phyloP scores from a whole-genome alignment of 37 sponge, comb jelly and placozoan genomes.

The Aphrocallistes beatrix region DNA sequence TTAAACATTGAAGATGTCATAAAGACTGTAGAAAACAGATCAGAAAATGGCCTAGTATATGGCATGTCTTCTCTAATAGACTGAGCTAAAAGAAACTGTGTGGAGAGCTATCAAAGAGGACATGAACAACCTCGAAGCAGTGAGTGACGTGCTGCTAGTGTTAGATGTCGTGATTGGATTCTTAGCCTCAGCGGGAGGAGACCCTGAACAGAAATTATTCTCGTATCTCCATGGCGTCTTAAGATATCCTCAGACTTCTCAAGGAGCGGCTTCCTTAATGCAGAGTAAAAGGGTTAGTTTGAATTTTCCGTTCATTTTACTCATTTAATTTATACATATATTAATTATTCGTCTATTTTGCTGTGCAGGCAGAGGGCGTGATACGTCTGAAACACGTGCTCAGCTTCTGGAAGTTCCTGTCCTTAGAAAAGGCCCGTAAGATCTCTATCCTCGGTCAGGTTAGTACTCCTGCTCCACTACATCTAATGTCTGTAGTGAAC shows the following conservation, averaged over 20 bases:
- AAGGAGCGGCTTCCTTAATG: neutral
- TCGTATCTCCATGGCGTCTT: neutral
- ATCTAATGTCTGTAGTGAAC: too few species aligned
- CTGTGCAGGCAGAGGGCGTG: neutral
- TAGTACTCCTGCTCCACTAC: too few species aligned
- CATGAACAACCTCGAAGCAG: neutral
- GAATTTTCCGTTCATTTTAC: neutral
- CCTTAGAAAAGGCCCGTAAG: neutral
- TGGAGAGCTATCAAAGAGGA: neutral
- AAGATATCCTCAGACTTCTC: neutral
- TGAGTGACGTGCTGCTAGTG: neutral
- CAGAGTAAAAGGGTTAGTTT: neutral
- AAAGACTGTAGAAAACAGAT: too few species aligned
- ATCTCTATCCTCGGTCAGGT: neutral
- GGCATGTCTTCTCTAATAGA: too few species aligned
- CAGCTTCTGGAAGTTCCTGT: neutral
- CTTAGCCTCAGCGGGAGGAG: conserved; percentile 17
- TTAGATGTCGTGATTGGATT: conserved; percentile 7
- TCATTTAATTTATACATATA: neutral
- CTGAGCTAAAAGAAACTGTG: neutral
- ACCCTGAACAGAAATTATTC: neutral
- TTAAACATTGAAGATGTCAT: too few species aligned
- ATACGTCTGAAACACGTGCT: neutral
- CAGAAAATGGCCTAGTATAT: too few species aligned
- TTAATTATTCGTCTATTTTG: neutral